Evolutionary conservation across 2,797 vertebrate species (phyloP).

Genomic region (Falco columbarius): DNA sequence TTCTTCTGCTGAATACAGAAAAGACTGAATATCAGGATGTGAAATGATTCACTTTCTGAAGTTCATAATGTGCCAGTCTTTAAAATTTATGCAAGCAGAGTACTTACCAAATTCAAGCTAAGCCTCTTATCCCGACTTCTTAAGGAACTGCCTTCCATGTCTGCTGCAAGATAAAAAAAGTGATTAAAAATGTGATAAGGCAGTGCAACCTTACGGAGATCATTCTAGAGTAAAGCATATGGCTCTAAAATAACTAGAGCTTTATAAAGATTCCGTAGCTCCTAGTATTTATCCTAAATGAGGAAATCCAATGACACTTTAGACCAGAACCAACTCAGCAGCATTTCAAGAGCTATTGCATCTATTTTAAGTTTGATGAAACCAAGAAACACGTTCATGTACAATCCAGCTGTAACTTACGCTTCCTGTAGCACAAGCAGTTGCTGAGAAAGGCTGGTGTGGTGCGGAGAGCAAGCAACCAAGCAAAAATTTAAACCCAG

Average conservation of each 20-base stretch:
- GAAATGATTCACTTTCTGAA: not conserved
- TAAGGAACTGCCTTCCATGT: slow-evolving; percentile 79
- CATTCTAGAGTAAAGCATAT: not conserved
- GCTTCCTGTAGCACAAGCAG: not conserved
- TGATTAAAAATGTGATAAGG: slow-evolving; percentile 16
- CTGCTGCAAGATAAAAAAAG: slow-evolving; percentile 78
- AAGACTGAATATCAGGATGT: not conserved
- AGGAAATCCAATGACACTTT: not conserved
- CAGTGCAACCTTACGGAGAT: not conserved
- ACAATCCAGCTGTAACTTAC: not conserved
- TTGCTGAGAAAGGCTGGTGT: not conserved
- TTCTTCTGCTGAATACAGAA: not conserved
- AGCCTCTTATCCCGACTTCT: slow-evolving; percentile 87
- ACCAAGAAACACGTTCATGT: not conserved
- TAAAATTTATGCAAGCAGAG: not conserved
- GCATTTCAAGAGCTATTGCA: not conserved
- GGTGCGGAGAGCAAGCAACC: not conserved
- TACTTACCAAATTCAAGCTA: slow-evolving; percentile 93
- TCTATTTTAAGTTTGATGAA: not conserved
- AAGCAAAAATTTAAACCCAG: not conserved
- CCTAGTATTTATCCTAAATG: not conserved
- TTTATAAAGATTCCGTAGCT: not conserved
- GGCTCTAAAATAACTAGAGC: not conserved
- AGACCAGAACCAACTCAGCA: not conserved
- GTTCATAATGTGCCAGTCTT: not conserved